Conservation (phyloP, 2,888 invertebrate species). For the Oasisia sp. region DNA sequence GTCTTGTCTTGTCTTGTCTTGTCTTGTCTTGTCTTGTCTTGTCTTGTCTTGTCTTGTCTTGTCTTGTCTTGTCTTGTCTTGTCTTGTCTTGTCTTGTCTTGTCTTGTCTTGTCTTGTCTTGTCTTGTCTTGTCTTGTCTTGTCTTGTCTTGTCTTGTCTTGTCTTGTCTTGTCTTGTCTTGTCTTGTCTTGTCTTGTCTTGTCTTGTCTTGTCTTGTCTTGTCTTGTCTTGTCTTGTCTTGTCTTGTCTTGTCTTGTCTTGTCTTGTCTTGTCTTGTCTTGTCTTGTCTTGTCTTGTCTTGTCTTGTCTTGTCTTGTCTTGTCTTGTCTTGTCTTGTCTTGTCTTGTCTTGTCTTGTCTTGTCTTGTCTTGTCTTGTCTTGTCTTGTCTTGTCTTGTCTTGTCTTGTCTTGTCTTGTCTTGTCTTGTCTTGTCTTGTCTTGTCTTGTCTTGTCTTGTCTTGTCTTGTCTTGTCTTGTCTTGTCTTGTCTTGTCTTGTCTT, state of each 20-base stretch:
- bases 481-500: conserved; percentile 17
- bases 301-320: background rate
- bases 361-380: conserved; percentile 24
- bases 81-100: conserved; percentile 24
- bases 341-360: conserved; percentile 25
- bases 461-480: conserved; percentile 24
- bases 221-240: conserved; percentile 19
- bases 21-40: background rate
- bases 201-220: no score
- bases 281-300: conserved; percentile 17
- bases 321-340: conserved; percentile 24
- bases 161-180: conserved; percentile 24
- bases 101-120: background rate
- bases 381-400: conserved; percentile 6
- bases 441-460: conserved; percentile 24
- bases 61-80: conserved; percentile 25
- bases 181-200: conserved; percentile 6
- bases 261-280: conserved; percentile 24
- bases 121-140: background rate
- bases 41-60: conserved; percentile 24
- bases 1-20: background rate
- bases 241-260: conserved; percentile 24
- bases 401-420: no score
- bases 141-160: conserved; percentile 25
- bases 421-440: conserved; percentile 19